Evolutionary conservation across 2,888 invertebrate species (phyloP).

Genomic region (Acanthosepion pharaonis): DNA sequence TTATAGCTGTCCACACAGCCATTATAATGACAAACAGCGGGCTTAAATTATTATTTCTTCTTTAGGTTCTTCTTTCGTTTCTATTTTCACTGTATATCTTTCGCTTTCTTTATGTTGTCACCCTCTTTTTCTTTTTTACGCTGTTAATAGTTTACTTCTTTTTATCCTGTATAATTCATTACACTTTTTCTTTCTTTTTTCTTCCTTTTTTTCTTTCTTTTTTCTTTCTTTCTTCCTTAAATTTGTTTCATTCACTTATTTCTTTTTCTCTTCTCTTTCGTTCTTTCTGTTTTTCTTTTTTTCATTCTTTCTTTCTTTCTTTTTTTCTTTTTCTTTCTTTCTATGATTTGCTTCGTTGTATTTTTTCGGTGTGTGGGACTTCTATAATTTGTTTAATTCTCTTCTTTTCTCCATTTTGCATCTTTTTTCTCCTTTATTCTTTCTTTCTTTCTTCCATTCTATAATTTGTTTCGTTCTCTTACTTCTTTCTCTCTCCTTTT

Average conservation of each 20-base stretch:
- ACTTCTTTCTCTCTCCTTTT: background rate
- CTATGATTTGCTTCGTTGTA: too few relatives aligned
- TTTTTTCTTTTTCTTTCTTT: background rate
- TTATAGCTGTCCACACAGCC: background rate
- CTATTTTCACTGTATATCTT: background rate
- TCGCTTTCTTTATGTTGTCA: background rate
- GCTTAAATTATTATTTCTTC: background rate
- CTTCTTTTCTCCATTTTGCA: background rate
- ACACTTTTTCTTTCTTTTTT: background rate
- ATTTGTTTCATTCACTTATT: background rate
- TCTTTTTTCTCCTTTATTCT: background rate
- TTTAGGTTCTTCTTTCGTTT: background rate
- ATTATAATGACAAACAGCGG: background rate
- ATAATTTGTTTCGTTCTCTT: background rate
- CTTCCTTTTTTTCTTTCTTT: background rate
- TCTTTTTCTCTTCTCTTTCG: background rate
- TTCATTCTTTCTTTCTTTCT: background rate
- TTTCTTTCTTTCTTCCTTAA: background rate
- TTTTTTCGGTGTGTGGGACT: background rate
- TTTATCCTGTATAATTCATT: too few relatives aligned
- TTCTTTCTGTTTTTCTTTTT: background rate
- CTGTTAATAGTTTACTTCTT: too few relatives aligned
- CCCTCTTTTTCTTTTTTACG: background rate
- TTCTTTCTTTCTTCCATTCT: background rate
- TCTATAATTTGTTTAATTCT: background rate